Evolutionary conservation across 2,888 invertebrate species (phyloP).

Genomic region (Drosophila pseudotalamancana): DNA sequence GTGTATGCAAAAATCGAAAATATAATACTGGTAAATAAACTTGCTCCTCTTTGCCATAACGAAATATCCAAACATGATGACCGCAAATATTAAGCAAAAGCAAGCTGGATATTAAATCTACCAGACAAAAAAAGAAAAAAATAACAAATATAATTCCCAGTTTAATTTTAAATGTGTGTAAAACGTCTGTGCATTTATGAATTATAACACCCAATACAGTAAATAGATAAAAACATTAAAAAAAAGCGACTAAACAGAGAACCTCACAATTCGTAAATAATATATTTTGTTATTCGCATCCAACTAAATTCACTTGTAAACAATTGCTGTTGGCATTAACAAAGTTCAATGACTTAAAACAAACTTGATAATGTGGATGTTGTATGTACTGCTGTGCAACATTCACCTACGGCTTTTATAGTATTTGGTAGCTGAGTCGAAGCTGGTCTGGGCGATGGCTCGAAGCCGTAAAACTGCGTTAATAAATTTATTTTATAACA

Average conservation of each 20-base stretch:
- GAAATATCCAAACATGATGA: slow-evolving; percentile 11
- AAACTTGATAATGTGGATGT: slow-evolving; percentile 12
- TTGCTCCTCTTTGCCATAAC: not conserved
- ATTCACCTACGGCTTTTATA: slow-evolving; percentile 37
- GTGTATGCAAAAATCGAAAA: slow-evolving; percentile 1
- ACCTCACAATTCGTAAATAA: not conserved
- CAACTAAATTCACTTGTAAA: slow-evolving; percentile 15
- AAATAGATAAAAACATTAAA: not conserved
- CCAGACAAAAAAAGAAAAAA: not conserved
- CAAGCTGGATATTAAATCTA: not conserved
- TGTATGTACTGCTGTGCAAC: slow-evolving; percentile 18
- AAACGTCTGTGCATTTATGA: not conserved
- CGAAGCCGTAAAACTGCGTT: slow-evolving; percentile 30
- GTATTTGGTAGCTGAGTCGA: slow-evolving; percentile 6
- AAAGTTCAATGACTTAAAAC: slow-evolving; percentile 28
- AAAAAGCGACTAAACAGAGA: not conserved
- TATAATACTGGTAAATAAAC: slow-evolving; percentile 12
- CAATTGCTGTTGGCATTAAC: slow-evolving; percentile 2
- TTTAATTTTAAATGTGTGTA: not conserved
- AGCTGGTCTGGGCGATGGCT: slow-evolving; percentile 8
- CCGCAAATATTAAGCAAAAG: slow-evolving; percentile 8
- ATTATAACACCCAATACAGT: no score
- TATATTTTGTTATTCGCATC: not conserved
- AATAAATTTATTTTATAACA: slow-evolving; percentile 47
- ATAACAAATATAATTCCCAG: not conserved